These are phyloP conservation scores for Chloroceryle aenea DNA, from an alignment of 2,113 vertebrate species.

Conservation along the genomic window DNA sequence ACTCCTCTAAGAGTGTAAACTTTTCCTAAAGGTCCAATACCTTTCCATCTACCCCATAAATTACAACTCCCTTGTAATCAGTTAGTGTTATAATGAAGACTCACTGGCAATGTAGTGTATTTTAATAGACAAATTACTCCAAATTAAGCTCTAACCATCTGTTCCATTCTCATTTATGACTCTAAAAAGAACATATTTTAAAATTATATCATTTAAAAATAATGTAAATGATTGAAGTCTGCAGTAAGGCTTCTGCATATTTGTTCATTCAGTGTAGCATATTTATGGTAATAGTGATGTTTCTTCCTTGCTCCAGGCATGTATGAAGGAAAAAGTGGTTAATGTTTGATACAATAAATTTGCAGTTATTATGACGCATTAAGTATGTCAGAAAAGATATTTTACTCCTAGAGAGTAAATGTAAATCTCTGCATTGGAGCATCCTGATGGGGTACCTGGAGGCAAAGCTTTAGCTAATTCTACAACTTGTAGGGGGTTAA, in stretches of 20 bases:
- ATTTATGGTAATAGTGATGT: conserved; percentile 49
- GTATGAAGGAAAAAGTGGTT: conserved; percentile 59
- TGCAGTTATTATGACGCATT: conserved; percentile 68
- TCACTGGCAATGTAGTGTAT: conserved; percentile 44
- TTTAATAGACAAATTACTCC: conserved; percentile 72
- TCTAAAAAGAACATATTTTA: conserved; percentile 65
- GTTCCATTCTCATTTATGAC: conserved; percentile 66
- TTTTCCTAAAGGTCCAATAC: conserved; percentile 64
- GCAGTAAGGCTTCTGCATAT: conserved; percentile 36
- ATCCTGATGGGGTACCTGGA: conserved; percentile 71
- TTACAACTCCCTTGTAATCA: conserved; percentile 41
- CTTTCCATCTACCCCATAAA: conserved; percentile 7
- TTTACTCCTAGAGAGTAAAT: conserved; percentile 59
- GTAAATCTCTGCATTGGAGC: conserved; percentile 42
- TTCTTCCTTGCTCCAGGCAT: conserved; percentile 59
- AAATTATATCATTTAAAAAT: conserved; percentile 67
- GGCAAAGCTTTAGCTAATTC: conserved; percentile 70
- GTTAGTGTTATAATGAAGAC: conserved; percentile 47
- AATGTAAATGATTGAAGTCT: conserved; percentile 60
- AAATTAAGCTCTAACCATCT: conserved; percentile 71
- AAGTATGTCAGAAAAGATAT: conserved; percentile 55
- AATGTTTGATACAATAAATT: conserved; percentile 63
- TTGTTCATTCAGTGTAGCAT: conserved; percentile 46
- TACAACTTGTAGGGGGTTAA: conserved; percentile 66
- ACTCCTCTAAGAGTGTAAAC: neutral